phyloP scores from a whole-genome alignment of 2,113 vertebrate genomes.

The Aramus guarauna region DNA sequence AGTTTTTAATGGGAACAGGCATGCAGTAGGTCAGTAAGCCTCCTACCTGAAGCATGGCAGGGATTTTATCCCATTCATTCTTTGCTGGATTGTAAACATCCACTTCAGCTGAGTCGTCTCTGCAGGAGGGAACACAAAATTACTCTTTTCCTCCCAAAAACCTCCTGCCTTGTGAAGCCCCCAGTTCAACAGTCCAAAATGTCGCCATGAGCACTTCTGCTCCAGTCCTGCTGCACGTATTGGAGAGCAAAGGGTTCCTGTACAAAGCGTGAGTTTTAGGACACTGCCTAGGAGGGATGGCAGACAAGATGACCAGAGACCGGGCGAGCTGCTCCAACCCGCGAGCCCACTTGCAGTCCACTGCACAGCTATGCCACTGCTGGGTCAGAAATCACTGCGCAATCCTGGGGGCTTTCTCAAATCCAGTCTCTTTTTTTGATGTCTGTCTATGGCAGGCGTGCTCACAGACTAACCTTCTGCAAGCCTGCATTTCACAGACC shows the following conservation, averaged over 20 bases:
- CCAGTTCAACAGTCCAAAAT: not conserved
- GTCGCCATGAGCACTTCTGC: not conserved
- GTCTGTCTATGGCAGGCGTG: rapidly evolving
- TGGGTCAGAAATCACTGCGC: rapidly evolving
- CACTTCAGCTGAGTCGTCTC: conserved; percentile 93
- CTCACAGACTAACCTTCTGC: no score
- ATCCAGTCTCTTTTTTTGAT: not conserved
- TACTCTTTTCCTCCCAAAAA: not conserved
- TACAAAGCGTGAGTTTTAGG: rapidly evolving
- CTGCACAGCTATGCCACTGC: rapidly evolving
- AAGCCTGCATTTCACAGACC: no score
- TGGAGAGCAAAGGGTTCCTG: not conserved
- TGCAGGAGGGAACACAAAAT: conserved; percentile 40
- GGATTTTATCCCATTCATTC: conserved; percentile 94
- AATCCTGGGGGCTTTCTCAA: not conserved
- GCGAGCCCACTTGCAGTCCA: not conserved
- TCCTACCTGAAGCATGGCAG: conserved; percentile 91
- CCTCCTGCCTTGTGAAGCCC: not conserved
- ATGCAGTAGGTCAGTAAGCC: rapidly evolving
- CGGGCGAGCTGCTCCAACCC: not conserved
- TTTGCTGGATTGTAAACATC: conserved; percentile 90
- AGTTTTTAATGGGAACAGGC: not conserved
- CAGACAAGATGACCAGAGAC: rapidly evolving
- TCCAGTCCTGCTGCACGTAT: rapidly evolving
- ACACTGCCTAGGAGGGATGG: not conserved